A percentile compares a stretch with the other conserved stretches of the same genome.
Evolutionary conservation across 1,140 invertebrate species (phyloP).

Genomic region (Zophobas atratus): DNA sequence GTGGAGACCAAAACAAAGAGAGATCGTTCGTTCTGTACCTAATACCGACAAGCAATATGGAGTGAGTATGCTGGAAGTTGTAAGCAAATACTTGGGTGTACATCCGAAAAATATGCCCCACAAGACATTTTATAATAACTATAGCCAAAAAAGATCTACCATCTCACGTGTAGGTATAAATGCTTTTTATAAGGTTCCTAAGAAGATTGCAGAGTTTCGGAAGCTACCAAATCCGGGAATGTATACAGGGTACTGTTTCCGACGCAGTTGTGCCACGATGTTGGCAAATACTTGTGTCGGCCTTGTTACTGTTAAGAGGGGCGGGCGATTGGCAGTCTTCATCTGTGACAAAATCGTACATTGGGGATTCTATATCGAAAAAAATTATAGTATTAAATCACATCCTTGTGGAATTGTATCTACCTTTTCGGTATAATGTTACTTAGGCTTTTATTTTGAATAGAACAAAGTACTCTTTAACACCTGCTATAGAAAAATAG

Average conservation of each 20-base stretch:
- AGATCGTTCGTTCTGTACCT: too few species aligned
- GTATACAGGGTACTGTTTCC: constrained; percentile 24
- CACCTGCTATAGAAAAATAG: too few species aligned
- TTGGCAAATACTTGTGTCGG: constrained; percentile 1
- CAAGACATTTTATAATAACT: neutral
- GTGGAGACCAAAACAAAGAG: too few species aligned
- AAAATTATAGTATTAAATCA: constrained; percentile 6
- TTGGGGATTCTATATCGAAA: neutral
- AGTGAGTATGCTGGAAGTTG: neutral
- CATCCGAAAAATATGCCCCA: neutral
- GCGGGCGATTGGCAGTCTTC: constrained; percentile 9
- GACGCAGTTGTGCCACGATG: neutral
- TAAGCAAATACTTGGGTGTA: neutral
- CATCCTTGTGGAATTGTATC: too few species aligned
- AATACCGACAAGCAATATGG: neutral
- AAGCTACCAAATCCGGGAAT: constrained; percentile 12
- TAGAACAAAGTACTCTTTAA: too few species aligned
- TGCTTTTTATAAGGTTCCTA: constrained; percentile 1
- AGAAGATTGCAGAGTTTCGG: constrained; percentile 10
- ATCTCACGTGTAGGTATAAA: neutral
- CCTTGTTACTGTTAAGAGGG: neutral
- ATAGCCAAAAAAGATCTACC: neutral
- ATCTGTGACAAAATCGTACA: constrained; percentile 3
- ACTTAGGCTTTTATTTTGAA: too few species aligned
- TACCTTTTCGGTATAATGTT: too few species aligned